Conservation (phyloP, 1,140 invertebrate genomes). For the Drosophila pruinosa region DNA sequence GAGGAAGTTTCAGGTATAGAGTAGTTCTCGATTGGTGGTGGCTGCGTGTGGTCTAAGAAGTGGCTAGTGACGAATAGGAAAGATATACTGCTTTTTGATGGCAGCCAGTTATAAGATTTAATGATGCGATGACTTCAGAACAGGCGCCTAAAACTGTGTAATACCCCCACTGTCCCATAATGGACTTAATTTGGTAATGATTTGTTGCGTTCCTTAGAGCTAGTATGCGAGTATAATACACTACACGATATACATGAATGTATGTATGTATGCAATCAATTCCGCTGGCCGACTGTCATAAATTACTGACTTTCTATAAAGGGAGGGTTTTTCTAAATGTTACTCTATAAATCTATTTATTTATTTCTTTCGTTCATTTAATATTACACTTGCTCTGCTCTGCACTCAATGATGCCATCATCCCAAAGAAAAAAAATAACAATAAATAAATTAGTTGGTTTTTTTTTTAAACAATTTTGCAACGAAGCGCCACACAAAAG, state of each 20-base stretch:
- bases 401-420: constrained; percentile 67
- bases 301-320: constrained; percentile 51
- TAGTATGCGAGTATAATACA: constrained; percentile 12
- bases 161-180: background rate
- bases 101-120: background rate
- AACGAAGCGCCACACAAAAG: constrained; percentile 55
- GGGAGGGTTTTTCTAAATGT: constrained; percentile 4
- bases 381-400: constrained; percentile 58
- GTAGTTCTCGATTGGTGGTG: constrained; percentile 32
- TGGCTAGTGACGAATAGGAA: constrained; percentile 36
- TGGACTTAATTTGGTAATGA: background rate
- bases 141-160: constrained; percentile 22
- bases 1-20: constrained; percentile 15
- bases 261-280: constrained; percentile 25
- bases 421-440: constrained; percentile 49
- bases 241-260: no score
- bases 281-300: constrained; percentile 26
- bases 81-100: background rate
- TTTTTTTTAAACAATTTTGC: constrained; percentile 46
- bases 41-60: constrained; percentile 47
- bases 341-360: constrained; percentile 30
- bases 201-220: constrained; percentile 18
- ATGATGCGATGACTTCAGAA: constrained; percentile 43
- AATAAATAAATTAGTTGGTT: constrained; percentile 5
- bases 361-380: constrained; percentile 19